phyloP scores from a whole-genome alignment of 30 jellyfish, hydroid and myxozoan species.

The Rhopilema esculentum region DNA sequence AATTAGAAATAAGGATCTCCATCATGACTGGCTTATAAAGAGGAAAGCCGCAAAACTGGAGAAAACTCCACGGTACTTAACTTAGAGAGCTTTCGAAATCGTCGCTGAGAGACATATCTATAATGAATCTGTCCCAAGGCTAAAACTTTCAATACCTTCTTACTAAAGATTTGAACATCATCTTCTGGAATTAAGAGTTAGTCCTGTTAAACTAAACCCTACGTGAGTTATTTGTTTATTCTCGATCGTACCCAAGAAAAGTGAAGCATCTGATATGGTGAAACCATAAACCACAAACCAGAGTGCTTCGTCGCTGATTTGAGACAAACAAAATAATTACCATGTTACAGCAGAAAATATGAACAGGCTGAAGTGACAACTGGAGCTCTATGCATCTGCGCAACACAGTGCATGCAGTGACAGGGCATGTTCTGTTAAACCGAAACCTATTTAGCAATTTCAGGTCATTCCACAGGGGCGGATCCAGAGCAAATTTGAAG shows the following conservation, averaged over 20 bases:
- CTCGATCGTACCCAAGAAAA: neutral
- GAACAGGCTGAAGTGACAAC: too few species aligned
- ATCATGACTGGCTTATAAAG: conserved; percentile 21
- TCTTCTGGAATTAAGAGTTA: neutral
- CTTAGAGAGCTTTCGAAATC: conserved; percentile 1
- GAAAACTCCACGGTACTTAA: conserved; percentile 5
- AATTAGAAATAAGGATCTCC: conserved; percentile 26
- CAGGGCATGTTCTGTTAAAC: too few species aligned
- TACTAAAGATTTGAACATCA: neutral
- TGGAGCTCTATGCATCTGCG: too few species aligned
- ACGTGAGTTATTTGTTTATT: neutral
- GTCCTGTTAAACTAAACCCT: neutral
- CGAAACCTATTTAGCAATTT: too few species aligned
- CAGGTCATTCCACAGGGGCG: too few species aligned
- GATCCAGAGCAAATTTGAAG: too few species aligned
- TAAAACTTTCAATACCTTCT: neutral
- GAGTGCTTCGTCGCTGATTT: neutral
- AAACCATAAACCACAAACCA: neutral
- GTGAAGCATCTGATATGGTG: neutral
- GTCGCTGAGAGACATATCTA: neutral
- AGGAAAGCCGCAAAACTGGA: conserved; percentile 16
- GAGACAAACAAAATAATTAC: too few species aligned
- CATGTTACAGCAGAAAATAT: too few species aligned
- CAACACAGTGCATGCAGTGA: too few species aligned
- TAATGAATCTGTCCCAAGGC: neutral